Percentiles rank a stretch among this genome's conserved stretches.
Evolutionary conservation across 2,888 invertebrate genomes (phyloP).

Genomic region (Drosophila meridionalis): DNA sequence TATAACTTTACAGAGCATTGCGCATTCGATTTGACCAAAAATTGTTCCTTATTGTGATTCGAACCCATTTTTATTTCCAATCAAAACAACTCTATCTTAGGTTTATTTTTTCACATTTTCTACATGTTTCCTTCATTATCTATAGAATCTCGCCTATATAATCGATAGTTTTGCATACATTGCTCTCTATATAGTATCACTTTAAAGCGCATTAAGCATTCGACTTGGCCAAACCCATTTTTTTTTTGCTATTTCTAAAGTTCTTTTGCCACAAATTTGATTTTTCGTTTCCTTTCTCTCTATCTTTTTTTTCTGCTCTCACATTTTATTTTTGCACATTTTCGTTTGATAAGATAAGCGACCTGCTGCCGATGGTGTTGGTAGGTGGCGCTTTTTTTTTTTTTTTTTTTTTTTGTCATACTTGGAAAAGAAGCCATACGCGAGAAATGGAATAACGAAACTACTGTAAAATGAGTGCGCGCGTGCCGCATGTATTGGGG

Average conservation of each 20-base stretch:
- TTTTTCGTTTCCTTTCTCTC: neutral
- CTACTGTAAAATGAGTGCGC: constrained; percentile 33
- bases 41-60: no score
- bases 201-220: neutral
- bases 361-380: constrained; percentile 7
- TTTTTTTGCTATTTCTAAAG: neutral
- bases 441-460: constrained; percentile 14
- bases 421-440: constrained; percentile 45
- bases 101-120: no score
- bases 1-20: neutral
- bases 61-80: no score
- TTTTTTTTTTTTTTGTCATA: constrained; percentile 1
- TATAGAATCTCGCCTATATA: neutral
- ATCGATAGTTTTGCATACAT: neutral
- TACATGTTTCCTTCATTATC: neutral
- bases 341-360: constrained; percentile 50
- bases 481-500: constrained; percentile 31
- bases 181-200: neutral
- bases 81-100: no score
- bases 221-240: neutral
- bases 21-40: neutral
- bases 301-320: neutral
- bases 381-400: neutral
- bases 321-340: constrained; percentile 42
- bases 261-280: constrained; percentile 23